These are phyloP conservation scores for Origma solitaria DNA, from an alignment of 2,113 vertebrate genomes.

Conservation along the genomic window DNA sequence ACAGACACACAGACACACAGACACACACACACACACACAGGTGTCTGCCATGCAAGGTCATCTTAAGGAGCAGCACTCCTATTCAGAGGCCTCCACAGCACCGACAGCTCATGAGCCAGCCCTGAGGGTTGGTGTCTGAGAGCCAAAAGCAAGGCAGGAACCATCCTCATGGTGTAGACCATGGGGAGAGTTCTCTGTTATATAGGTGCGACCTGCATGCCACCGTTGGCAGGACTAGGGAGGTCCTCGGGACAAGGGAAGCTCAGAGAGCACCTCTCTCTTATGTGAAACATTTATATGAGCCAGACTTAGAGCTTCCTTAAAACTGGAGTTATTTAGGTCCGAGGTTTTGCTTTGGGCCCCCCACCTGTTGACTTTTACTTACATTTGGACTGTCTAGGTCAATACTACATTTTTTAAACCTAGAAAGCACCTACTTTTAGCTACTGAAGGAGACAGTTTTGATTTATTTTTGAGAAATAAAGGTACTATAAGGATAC, in stretches of 20 bases:
- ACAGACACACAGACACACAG: too few relatives aligned
- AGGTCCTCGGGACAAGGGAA: not conserved
- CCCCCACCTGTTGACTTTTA: not conserved
- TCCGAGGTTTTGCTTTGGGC: not conserved
- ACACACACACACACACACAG: too few relatives aligned
- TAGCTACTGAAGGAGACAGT: not conserved
- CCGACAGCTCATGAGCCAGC: not conserved
- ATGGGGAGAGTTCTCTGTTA: not conserved
- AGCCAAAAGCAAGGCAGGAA: not conserved
- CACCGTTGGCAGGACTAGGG: rapidly evolving
- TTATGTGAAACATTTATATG: not conserved
- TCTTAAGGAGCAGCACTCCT: not conserved
- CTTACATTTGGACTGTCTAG: not conserved
- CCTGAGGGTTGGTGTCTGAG: not conserved
- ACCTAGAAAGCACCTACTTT: not conserved
- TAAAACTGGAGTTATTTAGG: not conserved
- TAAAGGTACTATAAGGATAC: not conserved
- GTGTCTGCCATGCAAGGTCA: not conserved
- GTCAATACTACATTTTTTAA: not conserved
- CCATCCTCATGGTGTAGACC: not conserved
- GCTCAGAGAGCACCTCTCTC: not conserved
- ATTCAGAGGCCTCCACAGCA: not conserved
- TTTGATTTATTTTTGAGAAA: not conserved
- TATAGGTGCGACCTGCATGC: not conserved
- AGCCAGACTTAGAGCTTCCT: not conserved